Conservation (phyloP, 2,113 vertebrate genomes). For the Lipotes vexillifer region DNA sequence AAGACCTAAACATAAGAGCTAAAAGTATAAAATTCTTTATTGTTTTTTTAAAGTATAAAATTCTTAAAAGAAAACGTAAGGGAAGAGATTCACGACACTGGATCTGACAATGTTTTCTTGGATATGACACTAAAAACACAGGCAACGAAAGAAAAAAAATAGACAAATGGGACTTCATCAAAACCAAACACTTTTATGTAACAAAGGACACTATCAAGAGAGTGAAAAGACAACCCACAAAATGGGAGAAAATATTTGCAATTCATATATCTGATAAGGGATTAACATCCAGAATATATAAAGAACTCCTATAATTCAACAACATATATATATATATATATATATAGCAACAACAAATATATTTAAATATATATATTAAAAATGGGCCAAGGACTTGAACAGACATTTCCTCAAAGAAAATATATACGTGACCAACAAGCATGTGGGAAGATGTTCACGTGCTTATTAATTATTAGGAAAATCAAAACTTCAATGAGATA, state of each 20-base stretch:
- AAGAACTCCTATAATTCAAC: too few relatives aligned
- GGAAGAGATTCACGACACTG: background rate
- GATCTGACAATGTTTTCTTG: background rate
- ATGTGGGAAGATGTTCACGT: background rate
- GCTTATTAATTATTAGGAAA: background rate
- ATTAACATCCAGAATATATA: background rate
- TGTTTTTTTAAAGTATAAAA: background rate
- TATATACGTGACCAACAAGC: too few relatives aligned
- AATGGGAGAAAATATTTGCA: background rate
- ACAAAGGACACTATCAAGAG: background rate
- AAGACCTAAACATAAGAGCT: background rate
- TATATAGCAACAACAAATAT: too few relatives aligned
- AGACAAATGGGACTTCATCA: background rate
- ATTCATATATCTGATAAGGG: background rate
- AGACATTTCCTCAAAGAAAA: background rate
- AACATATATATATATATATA: too few relatives aligned
- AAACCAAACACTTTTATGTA: background rate
- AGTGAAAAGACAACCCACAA: background rate
- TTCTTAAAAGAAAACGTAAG: background rate
- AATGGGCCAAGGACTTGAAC: background rate
- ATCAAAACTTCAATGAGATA: background rate
- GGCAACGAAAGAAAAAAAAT: background rate
- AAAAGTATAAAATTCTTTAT: background rate
- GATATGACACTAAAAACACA: background rate
- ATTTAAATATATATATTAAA: background rate